Evolutionary conservation across 2,113 vertebrate species (phyloP), one percentile per base, ranked within the genome.

Genomic region (Potamarius usumacintae): DNA sequence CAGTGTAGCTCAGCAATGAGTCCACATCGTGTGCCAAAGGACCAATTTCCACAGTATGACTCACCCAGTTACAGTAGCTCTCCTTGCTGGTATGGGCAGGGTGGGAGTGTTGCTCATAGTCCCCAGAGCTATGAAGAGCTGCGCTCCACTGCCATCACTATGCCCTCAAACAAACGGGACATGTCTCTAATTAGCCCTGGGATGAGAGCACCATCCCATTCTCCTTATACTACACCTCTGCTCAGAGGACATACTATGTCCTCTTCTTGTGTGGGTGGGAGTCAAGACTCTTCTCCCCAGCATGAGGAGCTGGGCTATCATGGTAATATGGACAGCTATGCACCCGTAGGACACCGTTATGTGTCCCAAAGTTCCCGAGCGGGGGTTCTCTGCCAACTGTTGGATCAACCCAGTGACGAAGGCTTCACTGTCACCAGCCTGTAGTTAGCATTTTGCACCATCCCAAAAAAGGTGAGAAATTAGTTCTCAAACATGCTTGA

Each of bases 341-440:
- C 94, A 95, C 95, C 98, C 93, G 95, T 94, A 88, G 94, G 97
- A 91, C 97, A 97, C 91, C 97, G 97, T 94, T 99, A 97, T 94
- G 95, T 97, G 90, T 95, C 96, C 92, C 97, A 98, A 94, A 95
- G 89, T 90, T 94, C 94, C 91, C 95, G 95, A 95, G 95, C 96
- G 91, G 95, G 96, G 90, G 97, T 99, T 92, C 95, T 99, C 94
- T 97, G 98, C 94, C 97, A 98, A 90, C 96, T 99, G 94, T 96
- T 97, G 92, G 98, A 99, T 91, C 97, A 97, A 83, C 96, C 97
- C 91, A 96, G 95, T 4, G 98, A 99, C 91, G 98, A 99, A 95
- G 97, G 96, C 95, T 99, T 99, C 95, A 99, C 97, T 78, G 98
- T 99, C 95, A 99, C 98, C 95, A 99, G 98, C 96, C 97, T 99